phyloP scores from a whole-genome alignment of 1,140 invertebrate species.

The Trachymyrmex septentrionalis region DNA sequence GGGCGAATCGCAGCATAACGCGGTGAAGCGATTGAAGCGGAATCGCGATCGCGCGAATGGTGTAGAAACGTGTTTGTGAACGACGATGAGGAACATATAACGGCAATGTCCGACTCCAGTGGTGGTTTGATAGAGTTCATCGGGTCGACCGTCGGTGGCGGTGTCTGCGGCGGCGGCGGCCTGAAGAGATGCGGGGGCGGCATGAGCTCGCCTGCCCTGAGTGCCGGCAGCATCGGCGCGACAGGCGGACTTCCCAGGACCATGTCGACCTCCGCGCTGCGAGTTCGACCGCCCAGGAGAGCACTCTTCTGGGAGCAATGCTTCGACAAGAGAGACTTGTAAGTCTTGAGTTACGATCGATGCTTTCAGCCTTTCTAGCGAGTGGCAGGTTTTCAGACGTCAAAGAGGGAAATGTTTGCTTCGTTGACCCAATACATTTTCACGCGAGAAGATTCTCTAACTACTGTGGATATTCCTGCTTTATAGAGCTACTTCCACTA shows the following conservation, averaged over 20 bases:
- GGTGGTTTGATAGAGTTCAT: slow-evolving; percentile 83
- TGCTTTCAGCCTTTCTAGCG: neutral
- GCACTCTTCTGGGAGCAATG: slow-evolving; percentile 93
- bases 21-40: neutral
- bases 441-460: neutral
- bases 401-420: neutral
- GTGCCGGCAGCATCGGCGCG: slow-evolving; percentile 80
- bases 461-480: neutral
- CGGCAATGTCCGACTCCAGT: slow-evolving; percentile 81
- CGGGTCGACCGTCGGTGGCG: slow-evolving; percentile 79
- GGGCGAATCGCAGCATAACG: neutral
- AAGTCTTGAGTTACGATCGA: slow-evolving; percentile 84
- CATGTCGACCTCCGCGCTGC: slow-evolving; percentile 92
- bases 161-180: slow-evolving; percentile 64
- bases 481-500: neutral
- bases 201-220: slow-evolving; percentile 85
- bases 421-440: neutral
- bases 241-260: slow-evolving; percentile 89
- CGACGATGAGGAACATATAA: slow-evolving; percentile 10
- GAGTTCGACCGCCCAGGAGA: slow-evolving; percentile 90
- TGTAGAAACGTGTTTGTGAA: neutral
- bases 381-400: neutral
- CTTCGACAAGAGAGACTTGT: slow-evolving; percentile 91
- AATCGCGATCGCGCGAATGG: neutral
- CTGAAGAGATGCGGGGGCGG: slow-evolving; percentile 87